A percentile compares a stretch with the other conserved stretches of the same genome.
Conservation (phyloP, 2,113 vertebrate species). For the Nansenia antarctica region DNA sequence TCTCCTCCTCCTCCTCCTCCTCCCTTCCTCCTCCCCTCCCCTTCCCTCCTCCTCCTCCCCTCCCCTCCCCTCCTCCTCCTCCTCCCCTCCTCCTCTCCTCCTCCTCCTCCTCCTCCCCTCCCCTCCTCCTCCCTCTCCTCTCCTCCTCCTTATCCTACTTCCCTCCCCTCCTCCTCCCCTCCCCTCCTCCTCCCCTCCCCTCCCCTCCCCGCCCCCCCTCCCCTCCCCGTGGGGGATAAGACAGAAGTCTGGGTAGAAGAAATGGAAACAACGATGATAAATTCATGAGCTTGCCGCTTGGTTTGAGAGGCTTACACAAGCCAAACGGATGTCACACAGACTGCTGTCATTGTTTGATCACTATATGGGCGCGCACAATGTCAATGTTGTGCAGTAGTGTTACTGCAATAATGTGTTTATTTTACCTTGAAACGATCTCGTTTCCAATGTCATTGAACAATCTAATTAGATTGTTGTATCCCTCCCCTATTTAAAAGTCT, state of each 20-base stretch:
- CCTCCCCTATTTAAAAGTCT: too few relatives aligned
- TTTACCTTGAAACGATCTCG: slow-evolving; percentile 4
- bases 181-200: neutral
- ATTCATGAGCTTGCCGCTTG: slow-evolving; percentile 3
- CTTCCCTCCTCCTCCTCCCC: too few relatives aligned
- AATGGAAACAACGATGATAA: neutral
- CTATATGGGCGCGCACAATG: neutral
- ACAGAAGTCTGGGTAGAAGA: neutral
- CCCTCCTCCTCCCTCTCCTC: too few relatives aligned
- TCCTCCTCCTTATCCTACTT: neutral
- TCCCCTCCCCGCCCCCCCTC: slow-evolving; percentile 27
- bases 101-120: too few relatives aligned
- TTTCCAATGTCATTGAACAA: neutral
- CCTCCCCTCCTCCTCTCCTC: too few relatives aligned
- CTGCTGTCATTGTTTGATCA: neutral
- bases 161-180: neutral
- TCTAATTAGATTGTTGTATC: too few relatives aligned
- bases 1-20: too few relatives aligned
- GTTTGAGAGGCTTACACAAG: neutral
- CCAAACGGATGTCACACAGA: neutral
- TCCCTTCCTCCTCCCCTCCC: too few relatives aligned
- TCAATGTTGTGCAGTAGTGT: neutral
- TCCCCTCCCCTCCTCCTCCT: too few relatives aligned
- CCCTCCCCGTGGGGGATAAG: neutral
- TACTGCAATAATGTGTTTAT: neutral